Evolutionary conservation across 2,113 vertebrate species (phyloP), one percentile per base, ranked within the genome.

Genomic region (Hipposideros armiger): DNA sequence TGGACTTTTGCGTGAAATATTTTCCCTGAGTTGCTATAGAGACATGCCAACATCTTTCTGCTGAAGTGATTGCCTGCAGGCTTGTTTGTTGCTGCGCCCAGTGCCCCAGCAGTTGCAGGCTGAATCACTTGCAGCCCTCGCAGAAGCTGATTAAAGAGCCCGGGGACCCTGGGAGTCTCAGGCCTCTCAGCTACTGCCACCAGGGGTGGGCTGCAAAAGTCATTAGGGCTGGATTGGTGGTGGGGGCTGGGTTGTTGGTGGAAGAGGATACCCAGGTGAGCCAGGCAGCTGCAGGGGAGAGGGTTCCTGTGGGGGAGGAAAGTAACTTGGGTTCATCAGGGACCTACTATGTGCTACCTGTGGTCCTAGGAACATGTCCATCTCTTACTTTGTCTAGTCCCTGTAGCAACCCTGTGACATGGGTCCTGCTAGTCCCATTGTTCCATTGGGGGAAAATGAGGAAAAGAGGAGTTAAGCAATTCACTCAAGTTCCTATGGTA

Each of bases 1-100:
- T 98, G 98, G 98, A 98, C 98, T 98, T 98, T 95, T 96, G 97
- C 93, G 81, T 98, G 98, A 99, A 98, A 98, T 99, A 98, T 99
- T 99, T 99, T 98, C 98, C 98, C 96, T 70, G 77, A 98, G 98
- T 99, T 99, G 98, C 98, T 98, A 98, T 98, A 98, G 98, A 99
- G 98, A 99, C 97, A 88, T 98, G 98, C 98, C 98, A 98, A 98
- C 98, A 98, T 98, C 98, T 98, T 98, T 98, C 98, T 98, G 98
- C 97, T 93, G 81, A 97, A 98, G 98, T 88, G 97, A 98, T 98
- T 98, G 98, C 98, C 98, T 97, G 97, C 97, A 98, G 98, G 97
- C 97, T 97, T 98, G 97, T 98, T 98, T 98, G 98, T 98, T 98
- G 98, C 97, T 97, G 97, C 96, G 97, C 98, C 98, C 97, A 45